A percentile compares a stretch with the other conserved stretches of the same genome.
phyloP scores from a whole-genome alignment of 2,888 invertebrate species.

The Trypoxylon attenuatum region DNA sequence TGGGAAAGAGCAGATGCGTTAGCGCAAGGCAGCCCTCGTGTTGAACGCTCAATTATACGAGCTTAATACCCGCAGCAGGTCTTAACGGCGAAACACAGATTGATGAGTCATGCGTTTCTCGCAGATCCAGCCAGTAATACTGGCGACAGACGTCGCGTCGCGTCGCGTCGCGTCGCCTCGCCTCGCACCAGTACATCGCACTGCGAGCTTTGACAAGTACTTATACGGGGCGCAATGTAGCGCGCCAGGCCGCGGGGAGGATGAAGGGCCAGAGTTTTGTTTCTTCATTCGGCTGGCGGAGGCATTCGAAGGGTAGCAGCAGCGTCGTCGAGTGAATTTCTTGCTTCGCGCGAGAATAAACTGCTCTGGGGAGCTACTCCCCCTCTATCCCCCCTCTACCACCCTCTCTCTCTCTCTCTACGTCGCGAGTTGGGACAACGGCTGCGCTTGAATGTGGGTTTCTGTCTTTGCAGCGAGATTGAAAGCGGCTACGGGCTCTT shows the following conservation, averaged over 20 bases:
- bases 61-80: neutral
- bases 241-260: too few relatives aligned
- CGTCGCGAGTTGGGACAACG: neutral
- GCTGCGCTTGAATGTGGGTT: constrained; percentile 13
- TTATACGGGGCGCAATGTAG: too few relatives aligned
- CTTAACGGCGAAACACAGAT: constrained; percentile 19
- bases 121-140: neutral
- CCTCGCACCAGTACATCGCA: too few relatives aligned
- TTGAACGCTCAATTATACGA: constrained; percentile 1
- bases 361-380: neutral
- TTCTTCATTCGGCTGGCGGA: neutral
- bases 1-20: too few relatives aligned
- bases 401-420: too few relatives aligned
- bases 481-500: constrained; percentile 14
- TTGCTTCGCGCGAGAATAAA: constrained; percentile 1
- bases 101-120: constrained; percentile 18
- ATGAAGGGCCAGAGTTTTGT: neutral
- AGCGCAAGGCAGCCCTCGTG: neutral
- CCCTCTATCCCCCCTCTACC: too few relatives aligned
- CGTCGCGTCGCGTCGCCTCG: neutral
- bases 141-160: neutral
- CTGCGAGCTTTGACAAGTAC: neutral
- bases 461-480: constrained; percentile 14
- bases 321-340: constrained; percentile 12
- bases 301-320: neutral